Percentiles rank a stretch among this genome's conserved stretches.
These are phyloP conservation scores for Fabriciana adippe DNA, from an alignment of 2,888 invertebrate species.

Conservation along the genomic window DNA sequence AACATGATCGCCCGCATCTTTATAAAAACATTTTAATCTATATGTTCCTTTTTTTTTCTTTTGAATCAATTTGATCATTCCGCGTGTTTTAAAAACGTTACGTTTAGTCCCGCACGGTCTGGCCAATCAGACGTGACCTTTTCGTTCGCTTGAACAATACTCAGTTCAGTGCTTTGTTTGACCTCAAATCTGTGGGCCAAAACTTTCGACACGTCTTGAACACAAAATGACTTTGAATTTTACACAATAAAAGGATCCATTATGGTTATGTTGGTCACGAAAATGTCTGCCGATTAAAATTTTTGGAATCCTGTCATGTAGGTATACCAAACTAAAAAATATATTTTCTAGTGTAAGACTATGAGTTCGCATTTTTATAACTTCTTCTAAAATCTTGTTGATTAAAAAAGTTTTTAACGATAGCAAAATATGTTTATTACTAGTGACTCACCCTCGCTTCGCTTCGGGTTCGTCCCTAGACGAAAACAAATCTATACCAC, in stretches of 20 bases:
- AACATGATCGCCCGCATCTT: background rate
- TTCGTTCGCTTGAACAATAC: conserved; percentile 49
- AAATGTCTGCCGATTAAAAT: background rate
- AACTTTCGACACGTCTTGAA: conserved; percentile 61
- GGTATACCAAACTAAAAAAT: background rate
- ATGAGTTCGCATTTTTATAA: background rate
- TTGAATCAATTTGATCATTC: conserved; percentile 1
- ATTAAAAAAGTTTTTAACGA: no score
- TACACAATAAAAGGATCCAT: conserved; percentile 33
- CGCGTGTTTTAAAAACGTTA: conserved; percentile 31
- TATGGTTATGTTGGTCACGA: conserved; percentile 28
- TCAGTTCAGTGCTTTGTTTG: conserved; percentile 57
- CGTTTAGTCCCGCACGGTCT: conserved; percentile 40
- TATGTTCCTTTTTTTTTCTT: background rate
- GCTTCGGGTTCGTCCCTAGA: no score
- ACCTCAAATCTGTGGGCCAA: conserved; percentile 48
- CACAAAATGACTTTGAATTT: conserved; percentile 39
- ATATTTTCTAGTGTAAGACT: background rate
- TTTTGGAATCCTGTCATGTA: background rate
- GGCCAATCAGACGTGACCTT: conserved; percentile 51
- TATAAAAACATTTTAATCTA: background rate
- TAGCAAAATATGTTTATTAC: no score
- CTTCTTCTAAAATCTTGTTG: background rate
- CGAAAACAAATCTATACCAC: no score
- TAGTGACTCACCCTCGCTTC: no score